Percentiles rank a stretch among this genome's conserved stretches.
Conservation (phyloP, 2,797 vertebrate species). For the Rachycentron canadum region DNA sequence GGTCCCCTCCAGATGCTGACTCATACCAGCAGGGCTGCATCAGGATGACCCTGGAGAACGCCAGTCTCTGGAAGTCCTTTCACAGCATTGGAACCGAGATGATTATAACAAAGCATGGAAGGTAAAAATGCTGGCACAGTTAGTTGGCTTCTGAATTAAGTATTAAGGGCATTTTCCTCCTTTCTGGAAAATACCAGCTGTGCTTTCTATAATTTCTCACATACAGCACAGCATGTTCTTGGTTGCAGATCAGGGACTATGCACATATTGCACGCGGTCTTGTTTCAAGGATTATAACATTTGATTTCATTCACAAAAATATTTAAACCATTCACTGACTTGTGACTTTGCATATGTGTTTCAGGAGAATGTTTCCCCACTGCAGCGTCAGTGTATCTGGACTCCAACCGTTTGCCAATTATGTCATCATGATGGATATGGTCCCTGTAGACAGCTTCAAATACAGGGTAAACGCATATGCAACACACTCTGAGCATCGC, state of each 20-base stretch:
- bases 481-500: neutral
- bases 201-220: neutral
- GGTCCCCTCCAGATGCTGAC: constrained; percentile 46
- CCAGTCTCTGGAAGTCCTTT: constrained; percentile 88
- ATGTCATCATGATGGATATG: constrained; percentile 89
- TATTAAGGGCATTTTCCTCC: neutral
- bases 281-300: neutral
- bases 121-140: constrained; percentile 64
- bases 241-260: neutral
- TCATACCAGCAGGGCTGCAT: constrained; percentile 69
- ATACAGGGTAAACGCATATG: constrained; percentile 86
- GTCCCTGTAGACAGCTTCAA: constrained; percentile 87
- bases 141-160: neutral
- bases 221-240: neutral
- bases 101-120: constrained; percentile 90
- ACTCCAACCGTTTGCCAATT: constrained; percentile 87
- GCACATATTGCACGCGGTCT: neutral
- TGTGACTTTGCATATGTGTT: constrained; percentile 16
- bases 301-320: neutral
- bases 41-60: constrained; percentile 84
- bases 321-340: neutral
- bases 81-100: constrained; percentile 86
- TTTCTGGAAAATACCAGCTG: neutral
- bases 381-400: constrained; percentile 88
- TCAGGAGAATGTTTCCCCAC: constrained; percentile 91